Percentiles rank a stretch among this genome's conserved stretches.
Evolutionary conservation across 2,797 vertebrate genomes (phyloP).

Genomic region (Pseudochaenichthys georgianus): DNA sequence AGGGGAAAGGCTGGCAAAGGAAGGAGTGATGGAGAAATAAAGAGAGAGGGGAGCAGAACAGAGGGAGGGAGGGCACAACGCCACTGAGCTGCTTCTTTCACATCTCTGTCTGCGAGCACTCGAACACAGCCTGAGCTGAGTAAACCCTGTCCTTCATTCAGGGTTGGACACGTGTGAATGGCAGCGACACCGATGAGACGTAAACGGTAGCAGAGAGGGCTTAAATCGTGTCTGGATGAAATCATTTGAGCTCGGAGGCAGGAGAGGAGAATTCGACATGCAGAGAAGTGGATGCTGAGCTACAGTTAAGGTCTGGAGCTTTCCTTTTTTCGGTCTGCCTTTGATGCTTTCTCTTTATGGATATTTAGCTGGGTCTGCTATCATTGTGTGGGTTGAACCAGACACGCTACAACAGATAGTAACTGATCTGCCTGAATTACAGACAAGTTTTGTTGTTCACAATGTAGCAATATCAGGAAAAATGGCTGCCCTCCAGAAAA

Average conservation of each 20-base stretch:
- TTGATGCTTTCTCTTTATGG: background rate
- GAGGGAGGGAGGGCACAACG: conserved; percentile 42
- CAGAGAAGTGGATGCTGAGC: conserved; percentile 55
- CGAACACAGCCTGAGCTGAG: conserved; percentile 43
- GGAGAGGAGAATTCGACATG: conserved; percentile 38
- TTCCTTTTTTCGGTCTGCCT: conserved; percentile 22
- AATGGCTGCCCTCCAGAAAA: too few relatives aligned
- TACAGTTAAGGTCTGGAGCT: conserved; percentile 62
- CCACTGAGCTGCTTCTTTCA: conserved; percentile 58
- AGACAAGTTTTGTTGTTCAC: background rate
- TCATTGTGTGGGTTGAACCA: background rate
- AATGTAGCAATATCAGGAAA: too few relatives aligned
- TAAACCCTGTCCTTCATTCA: conserved; percentile 33
- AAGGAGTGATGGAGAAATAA: conserved; percentile 28
- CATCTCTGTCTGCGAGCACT: conserved; percentile 55
- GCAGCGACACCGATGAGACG: conserved; percentile 17
- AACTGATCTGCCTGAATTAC: background rate
- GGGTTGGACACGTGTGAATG: background rate
- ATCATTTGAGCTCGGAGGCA: conserved; percentile 36
- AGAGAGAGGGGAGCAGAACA: conserved; percentile 43
- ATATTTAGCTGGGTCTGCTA: background rate
- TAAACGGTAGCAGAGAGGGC: conserved; percentile 20
- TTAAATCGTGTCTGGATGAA: conserved; percentile 23
- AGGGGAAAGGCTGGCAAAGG: too few relatives aligned
- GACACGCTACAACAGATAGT: background rate